Evolutionary conservation across 23 tunicate species (phyloP).

Genomic region (Ascidia mentula): DNA sequence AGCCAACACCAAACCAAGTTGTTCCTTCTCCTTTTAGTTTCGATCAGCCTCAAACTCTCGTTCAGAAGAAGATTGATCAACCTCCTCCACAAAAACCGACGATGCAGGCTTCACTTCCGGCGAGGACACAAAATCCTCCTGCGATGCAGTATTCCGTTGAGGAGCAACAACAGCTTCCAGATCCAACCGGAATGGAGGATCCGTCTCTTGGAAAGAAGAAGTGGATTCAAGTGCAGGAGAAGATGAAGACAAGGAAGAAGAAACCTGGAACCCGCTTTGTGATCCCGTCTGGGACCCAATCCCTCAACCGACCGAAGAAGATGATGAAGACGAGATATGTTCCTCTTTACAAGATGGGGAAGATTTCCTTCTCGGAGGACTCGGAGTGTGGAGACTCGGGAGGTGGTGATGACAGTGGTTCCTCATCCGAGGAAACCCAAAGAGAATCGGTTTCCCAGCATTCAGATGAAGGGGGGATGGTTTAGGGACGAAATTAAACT

Average conservation of each 20-base stretch:
- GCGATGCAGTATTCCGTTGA: background rate
- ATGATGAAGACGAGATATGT: slow-evolving; percentile 13
- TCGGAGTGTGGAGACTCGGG: slow-evolving; percentile 4
- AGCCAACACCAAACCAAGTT: background rate
- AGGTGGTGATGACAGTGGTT: slow-evolving; percentile 11
- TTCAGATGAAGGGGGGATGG: slow-evolving; percentile 10
- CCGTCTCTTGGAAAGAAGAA: background rate
- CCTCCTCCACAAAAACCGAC: background rate
- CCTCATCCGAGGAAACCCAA: slow-evolving; percentile 22
- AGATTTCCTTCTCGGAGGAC: slow-evolving; percentile 32
- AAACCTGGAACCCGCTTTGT: background rate
- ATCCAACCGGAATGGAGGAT: background rate
- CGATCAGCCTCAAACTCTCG: too few relatives aligned
- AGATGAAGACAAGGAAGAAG: background rate
- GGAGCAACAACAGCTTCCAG: too few relatives aligned
- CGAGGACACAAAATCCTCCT: background rate
- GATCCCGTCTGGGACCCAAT: slow-evolving; percentile 45
- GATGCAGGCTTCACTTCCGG: too few relatives aligned
- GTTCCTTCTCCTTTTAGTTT: too few relatives aligned
- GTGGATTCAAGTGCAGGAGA: background rate
- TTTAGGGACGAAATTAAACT: too few relatives aligned
- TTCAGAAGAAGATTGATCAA: too few relatives aligned
- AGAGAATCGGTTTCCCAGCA: slow-evolving; percentile 39
- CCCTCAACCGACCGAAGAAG: slow-evolving; percentile 40
- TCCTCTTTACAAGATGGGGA: slow-evolving; percentile 27